Evolutionary conservation across 2,888 invertebrate species (phyloP).

Genomic region (Eremobia ochroleuca): DNA sequence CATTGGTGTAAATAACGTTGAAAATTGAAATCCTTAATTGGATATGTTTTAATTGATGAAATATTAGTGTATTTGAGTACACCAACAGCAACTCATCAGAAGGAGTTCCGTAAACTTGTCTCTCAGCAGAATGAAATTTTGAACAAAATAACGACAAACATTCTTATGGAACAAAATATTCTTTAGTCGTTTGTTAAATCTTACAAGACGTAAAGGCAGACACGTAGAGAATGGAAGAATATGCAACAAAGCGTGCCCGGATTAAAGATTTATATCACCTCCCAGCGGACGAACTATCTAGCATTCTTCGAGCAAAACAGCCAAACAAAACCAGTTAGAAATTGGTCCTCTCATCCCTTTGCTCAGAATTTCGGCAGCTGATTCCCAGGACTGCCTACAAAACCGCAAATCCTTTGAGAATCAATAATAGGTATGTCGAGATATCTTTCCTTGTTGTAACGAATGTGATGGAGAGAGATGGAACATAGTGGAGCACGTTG

Average conservation of each 20-base stretch:
- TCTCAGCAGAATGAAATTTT: neutral
- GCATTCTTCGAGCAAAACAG: constrained; percentile 13
- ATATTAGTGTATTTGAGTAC: neutral
- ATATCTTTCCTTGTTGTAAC: constrained; percentile 50
- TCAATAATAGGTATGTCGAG: constrained; percentile 52
- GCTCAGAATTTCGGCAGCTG: constrained; percentile 31
- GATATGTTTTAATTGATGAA: neutral
- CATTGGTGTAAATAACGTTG: neutral
- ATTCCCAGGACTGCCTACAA: constrained; percentile 34
- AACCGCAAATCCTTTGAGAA: constrained; percentile 65
- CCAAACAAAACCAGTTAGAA: constrained; percentile 32
- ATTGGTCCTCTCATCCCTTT: constrained; percentile 13
- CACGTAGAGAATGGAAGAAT: constrained; percentile 49
- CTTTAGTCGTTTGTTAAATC: constrained; percentile 28
- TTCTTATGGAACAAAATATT: constrained; percentile 8
- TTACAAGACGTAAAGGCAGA: constrained; percentile 27
- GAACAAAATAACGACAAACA: neutral
- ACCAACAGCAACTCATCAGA: constrained; percentile 5
- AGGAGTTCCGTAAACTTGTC: constrained; percentile 1
- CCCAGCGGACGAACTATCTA: constrained; percentile 20
- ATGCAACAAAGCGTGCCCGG: constrained; percentile 40
- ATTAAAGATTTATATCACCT: constrained; percentile 61
- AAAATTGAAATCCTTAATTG: neutral
- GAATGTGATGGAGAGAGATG: constrained; percentile 56
- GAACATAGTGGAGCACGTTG: constrained; percentile 64